phyloP scores from a whole-genome alignment of 35 echinoderm and acorn worm genomes.

The Apostichopus japonicus region DNA sequence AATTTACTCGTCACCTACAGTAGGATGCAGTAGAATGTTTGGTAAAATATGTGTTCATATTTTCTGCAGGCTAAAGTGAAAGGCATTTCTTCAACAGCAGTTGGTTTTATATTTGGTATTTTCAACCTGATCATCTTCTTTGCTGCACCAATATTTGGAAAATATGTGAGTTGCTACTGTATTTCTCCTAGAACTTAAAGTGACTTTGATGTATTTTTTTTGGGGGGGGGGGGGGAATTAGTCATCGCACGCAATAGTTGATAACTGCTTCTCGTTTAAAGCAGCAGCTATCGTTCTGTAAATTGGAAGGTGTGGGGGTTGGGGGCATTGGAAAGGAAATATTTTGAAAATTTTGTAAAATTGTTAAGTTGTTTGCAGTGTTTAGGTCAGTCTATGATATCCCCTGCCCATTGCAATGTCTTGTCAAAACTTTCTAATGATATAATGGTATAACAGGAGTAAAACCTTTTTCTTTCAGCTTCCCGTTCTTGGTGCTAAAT shows the following conservation, averaged over 20 bases:
- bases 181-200: too few relatives aligned
- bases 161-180: conserved; percentile 70
- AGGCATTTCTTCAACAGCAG: conserved; percentile 49
- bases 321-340: background rate
- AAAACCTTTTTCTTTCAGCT: background rate
- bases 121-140: conserved; percentile 67
- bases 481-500: conserved; percentile 36
- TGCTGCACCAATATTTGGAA: conserved; percentile 73
- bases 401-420: too few relatives aligned
- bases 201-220: too few relatives aligned
- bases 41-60: background rate
- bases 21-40: background rate
- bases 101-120: conserved; percentile 71
- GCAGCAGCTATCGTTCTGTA: too few relatives aligned
- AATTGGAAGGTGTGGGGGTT: too few relatives aligned
- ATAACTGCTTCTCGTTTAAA: too few relatives aligned
- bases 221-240: too few relatives aligned
- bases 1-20: background rate
- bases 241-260: too few relatives aligned
- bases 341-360: background rate
- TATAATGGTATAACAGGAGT: too few relatives aligned
- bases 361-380: too few relatives aligned
- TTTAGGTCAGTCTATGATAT: too few relatives aligned
- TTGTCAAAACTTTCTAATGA: too few relatives aligned
- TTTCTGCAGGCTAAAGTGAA: conserved; percentile 66